Base-by-base conservation (phyloP, 2,888 invertebrate genomes). In the Rhingia rostrata region DNA sequence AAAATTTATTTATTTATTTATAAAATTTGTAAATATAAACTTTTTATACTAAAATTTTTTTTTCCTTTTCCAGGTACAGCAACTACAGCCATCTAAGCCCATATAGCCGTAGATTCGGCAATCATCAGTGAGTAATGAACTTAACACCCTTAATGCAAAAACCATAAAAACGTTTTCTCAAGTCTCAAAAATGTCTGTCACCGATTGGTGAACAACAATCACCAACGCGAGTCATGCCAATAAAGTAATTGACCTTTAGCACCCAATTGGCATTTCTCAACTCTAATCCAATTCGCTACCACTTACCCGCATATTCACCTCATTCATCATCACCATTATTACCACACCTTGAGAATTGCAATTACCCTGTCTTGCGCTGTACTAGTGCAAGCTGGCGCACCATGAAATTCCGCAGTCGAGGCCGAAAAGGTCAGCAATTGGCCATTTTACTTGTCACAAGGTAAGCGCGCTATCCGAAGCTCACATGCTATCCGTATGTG, bases 201-300 rank as follows among this genome's bases (percentile, higher is more conserved):
- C 43, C 35, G 10, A 10, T 30, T 10, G 41, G 10, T 4, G 14
- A 35, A 49, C 10, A 51, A 10, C 30, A 47, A 54, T 60, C 39
- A 47, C 35, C 30, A 49, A 45, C 37, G 58, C 39, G 37, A 49
- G 10, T 47, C 58, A 58, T 51, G 33, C 47, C 70, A 67, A 72
- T 82, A 66, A 33, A 54, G 72, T 61, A 82, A 78, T 78, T 82
- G 82, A 78, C 82, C 78, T 66, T 67, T 78, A 33, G 37, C 67
- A 70, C 51, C 66, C 61, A 67, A 78, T 61, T 49, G 33, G 60
- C 12, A 61, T 82, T 78, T 61, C 67, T 67, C 54, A 82, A 82
- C 63, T 82, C 78, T 43, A 78, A 82, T 82, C 82, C 72, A 78
- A 78, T 78, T 82, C 54, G 78, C 82, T 78, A 73, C 78, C 58